Evolutionary conservation across 2,888 invertebrate species (phyloP).

Genomic region (Ditula angustiorana): DNA sequence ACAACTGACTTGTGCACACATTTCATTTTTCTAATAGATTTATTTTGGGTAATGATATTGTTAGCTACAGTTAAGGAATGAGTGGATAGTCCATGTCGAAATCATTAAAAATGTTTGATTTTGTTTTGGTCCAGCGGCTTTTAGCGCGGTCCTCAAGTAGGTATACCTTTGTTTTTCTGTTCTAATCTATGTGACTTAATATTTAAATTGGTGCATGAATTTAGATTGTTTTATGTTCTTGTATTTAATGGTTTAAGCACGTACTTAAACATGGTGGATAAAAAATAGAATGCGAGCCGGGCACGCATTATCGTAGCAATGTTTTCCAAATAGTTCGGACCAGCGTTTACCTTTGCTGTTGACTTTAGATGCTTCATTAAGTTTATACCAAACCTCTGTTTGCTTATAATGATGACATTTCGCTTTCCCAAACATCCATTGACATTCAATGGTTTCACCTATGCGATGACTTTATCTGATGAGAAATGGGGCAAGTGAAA

Average conservation of each 20-base stretch:
- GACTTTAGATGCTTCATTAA: slow-evolving; percentile 71
- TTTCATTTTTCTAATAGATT: too few species aligned
- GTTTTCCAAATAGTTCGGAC: slow-evolving; percentile 61
- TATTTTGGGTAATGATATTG: too few species aligned
- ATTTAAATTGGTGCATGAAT: not conserved
- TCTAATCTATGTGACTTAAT: not conserved
- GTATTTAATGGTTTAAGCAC: slow-evolving; percentile 19
- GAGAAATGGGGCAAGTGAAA: not conserved
- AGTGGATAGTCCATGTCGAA: too few species aligned
- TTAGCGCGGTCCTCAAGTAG: too few species aligned
- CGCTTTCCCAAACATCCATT: slow-evolving; percentile 48
- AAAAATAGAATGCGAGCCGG: slow-evolving; percentile 55
- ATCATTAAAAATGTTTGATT: too few species aligned
- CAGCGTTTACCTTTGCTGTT: slow-evolving; percentile 58
- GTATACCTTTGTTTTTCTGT: not conserved
- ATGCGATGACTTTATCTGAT: slow-evolving; percentile 44
- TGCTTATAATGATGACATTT: slow-evolving; percentile 54
- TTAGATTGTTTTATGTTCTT: not conserved
- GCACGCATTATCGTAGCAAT: slow-evolving; percentile 58
- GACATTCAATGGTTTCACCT: slow-evolving; percentile 41
- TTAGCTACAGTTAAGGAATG: too few species aligned
- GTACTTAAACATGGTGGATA: slow-evolving; percentile 41
- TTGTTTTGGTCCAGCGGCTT: too few species aligned
- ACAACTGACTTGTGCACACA: too few species aligned
- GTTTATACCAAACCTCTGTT: slow-evolving; percentile 65